Evolutionary conservation across 2,797 vertebrate species (phyloP), one percentile per base, ranked within the genome.

Genomic region (Gadopsis marmoratus): DNA sequence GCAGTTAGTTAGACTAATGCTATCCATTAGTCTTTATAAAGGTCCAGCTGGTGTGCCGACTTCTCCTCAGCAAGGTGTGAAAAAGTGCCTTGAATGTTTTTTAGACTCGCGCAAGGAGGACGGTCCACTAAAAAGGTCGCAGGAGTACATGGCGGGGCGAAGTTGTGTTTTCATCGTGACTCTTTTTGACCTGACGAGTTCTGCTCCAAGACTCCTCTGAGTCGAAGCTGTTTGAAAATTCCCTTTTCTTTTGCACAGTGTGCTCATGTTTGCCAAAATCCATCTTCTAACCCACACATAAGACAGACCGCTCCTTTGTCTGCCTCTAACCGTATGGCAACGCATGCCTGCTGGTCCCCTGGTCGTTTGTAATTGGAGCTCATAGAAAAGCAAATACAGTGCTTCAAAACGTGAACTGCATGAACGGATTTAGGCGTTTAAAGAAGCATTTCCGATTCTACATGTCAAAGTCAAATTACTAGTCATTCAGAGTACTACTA

Each of bases 1-100:
- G 48, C 76, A 79, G 67, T 89, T 83, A 86, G 68, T 76, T 45
- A 43, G 64, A 78, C 77, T 89, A 89, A 91, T 90, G 58, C 74
- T 26, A 50, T 55, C 62, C 76, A 90, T 90, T 86, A 79, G 71
- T 81, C 86, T 86, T 79, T 59, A 77, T 79, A 84, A 86, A 81
- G 29, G 65, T 50, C 70, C 54, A 4, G 47, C 48, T 78, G 5
- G 2, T 60, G 6, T 48, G 55, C 69, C 78, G 75, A 51, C 37
- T 56, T 71, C 66, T 69, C 19, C 29, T 65, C 47, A 60, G 35
- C 33, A 35, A 82, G 65, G 54, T 82, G 69, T 53, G 50, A 78
- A 80, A 76, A 79, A 63, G 13, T 7, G 43, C 31, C 48, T 33
- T 26, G 5, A 61, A 74, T 76, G n/a, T n/a, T n/a, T 65, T 54